These are phyloP conservation scores for Drosophila watanabei DNA, from an alignment of 1,140 invertebrate genomes.

Conservation along the genomic window DNA sequence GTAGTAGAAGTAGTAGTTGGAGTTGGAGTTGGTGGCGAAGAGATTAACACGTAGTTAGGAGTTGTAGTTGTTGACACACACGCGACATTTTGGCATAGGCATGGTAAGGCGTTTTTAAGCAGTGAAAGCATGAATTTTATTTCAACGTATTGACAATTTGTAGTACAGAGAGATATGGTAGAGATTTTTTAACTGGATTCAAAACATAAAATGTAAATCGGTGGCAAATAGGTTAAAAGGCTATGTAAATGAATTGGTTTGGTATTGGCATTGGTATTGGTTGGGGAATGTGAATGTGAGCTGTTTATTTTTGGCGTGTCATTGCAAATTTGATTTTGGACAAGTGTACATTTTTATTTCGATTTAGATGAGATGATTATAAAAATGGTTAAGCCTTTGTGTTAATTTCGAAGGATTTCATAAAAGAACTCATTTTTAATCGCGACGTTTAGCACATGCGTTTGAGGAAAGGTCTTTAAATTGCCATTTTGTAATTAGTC, in stretches of 20 bases:
- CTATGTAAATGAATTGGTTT: conserved; percentile 20
- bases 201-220: conserved; percentile 73
- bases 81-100: conserved; percentile 72
- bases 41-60: conserved; percentile 83
- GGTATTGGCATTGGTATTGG: not conserved
- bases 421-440: conserved; percentile 62
- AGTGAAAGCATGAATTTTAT: conserved; percentile 76
- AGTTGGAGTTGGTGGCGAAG: conserved; percentile 64
- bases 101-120: conserved; percentile 64
- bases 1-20: conserved; percentile 58
- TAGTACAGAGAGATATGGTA: conserved; percentile 65
- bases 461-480: conserved; percentile 29
- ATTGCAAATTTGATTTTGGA: conserved; percentile 42
- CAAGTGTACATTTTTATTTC: conserved; percentile 78
- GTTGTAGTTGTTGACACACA: conserved; percentile 78
- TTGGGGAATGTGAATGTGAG: conserved; percentile 22
- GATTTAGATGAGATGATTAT: conserved; percentile 86
- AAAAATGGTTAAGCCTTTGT: conserved; percentile 86
- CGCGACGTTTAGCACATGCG: conserved; percentile 50
- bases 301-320: conserved; percentile 36
- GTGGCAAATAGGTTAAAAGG: conserved; percentile 67
- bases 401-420: conserved; percentile 64
- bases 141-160: conserved; percentile 69
- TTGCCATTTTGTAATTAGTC: conserved; percentile 50
- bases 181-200: conserved; percentile 55